Evolutionary conservation across 1,140 invertebrate species (phyloP).

Genomic region (Neocloeon triangulifer): DNA sequence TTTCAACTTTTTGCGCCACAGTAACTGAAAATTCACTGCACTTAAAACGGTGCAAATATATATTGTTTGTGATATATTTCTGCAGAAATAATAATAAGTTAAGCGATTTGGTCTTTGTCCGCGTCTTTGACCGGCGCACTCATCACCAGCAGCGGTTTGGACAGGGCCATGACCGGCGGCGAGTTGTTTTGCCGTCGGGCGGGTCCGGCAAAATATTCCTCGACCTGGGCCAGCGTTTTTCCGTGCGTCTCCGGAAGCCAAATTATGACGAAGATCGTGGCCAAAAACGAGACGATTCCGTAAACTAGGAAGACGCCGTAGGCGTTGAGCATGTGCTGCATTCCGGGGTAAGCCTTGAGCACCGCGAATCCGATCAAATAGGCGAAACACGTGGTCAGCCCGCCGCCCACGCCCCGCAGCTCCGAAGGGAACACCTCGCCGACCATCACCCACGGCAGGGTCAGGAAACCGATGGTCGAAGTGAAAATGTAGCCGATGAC

Average conservation of each 20-base stretch:
- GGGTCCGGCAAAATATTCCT: conserved; percentile 12
- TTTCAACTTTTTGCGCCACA: too few relatives aligned
- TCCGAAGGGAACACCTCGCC: conserved; percentile 47
- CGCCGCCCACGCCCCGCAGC: conserved; percentile 38
- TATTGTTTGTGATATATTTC: too few relatives aligned
- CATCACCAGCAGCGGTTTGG: too few relatives aligned
- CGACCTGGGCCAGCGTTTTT: conserved; percentile 47
- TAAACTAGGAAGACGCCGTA: conserved; percentile 48
- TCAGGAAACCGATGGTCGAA: conserved; percentile 34
- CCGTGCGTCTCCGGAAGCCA: conserved; percentile 63
- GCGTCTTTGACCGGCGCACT: too few relatives aligned
- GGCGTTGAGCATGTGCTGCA: conserved; percentile 27
- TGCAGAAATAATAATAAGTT: too few relatives aligned
- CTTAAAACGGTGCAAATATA: too few relatives aligned
- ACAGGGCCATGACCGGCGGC: too few relatives aligned
- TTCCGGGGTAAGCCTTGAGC: conserved; percentile 43
- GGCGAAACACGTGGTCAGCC: conserved; percentile 34
- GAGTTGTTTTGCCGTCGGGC: conserved; percentile 7
- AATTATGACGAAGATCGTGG: conserved; percentile 38
- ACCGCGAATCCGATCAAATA: conserved; percentile 49
- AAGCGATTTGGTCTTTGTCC: too few relatives aligned
- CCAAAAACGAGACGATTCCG: conserved; percentile 34
- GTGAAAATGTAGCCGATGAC: conserved; percentile 32
- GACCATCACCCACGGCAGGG: conserved; percentile 47
- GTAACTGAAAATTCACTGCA: too few relatives aligned